A percentile compares a stretch with the other conserved stretches of the same genome.
These are phyloP conservation scores for Polypedilum vanderplanki DNA, from an alignment of 1,140 invertebrate genomes.

Conservation along the genomic window DNA sequence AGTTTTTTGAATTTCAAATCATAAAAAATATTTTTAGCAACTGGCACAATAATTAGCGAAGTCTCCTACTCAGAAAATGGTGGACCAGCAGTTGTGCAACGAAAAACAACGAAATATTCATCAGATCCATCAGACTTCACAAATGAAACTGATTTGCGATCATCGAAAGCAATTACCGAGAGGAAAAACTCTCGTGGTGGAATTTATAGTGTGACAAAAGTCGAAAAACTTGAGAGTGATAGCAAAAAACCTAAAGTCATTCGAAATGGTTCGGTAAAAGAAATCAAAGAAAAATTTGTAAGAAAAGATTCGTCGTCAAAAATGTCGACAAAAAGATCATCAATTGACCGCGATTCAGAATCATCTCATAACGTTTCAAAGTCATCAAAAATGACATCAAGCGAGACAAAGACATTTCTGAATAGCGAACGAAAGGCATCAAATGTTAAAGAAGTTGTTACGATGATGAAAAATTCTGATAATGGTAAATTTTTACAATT, in stretches of 20 bases:
- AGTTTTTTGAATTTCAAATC: constrained; percentile 24
- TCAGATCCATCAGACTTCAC: constrained; percentile 48
- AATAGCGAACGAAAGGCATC: constrained; percentile 59
- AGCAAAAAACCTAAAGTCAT: constrained; percentile 45
- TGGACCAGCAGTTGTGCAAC: constrained; percentile 54
- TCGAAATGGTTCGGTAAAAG: constrained; percentile 59
- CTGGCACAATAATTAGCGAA: constrained; percentile 57
- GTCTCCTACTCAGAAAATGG: constrained; percentile 60
- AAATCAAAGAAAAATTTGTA: constrained; percentile 65
- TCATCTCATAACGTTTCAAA: constrained; percentile 35
- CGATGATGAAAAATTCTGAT: constrained; percentile 64
- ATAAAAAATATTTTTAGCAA: constrained; percentile 47
- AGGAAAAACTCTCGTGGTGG: constrained; percentile 32
- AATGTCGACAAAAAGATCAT: constrained; percentile 31
- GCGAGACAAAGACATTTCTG: constrained; percentile 51
- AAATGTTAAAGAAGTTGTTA: constrained; percentile 63
- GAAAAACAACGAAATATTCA: constrained; percentile 60
- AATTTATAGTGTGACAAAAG: constrained; percentile 36
- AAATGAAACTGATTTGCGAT: constrained; percentile 33
- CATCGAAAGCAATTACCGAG: constrained; percentile 18
- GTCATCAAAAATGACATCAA: constrained; percentile 36
- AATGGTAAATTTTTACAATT: constrained; percentile 46
- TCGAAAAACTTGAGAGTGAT: constrained; percentile 34
- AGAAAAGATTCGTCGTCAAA: constrained; percentile 37
- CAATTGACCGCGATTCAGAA: constrained; percentile 31